Base-by-base conservation (phyloP, 1,140 invertebrate genomes). In the Helicoverpa zea region DNA sequence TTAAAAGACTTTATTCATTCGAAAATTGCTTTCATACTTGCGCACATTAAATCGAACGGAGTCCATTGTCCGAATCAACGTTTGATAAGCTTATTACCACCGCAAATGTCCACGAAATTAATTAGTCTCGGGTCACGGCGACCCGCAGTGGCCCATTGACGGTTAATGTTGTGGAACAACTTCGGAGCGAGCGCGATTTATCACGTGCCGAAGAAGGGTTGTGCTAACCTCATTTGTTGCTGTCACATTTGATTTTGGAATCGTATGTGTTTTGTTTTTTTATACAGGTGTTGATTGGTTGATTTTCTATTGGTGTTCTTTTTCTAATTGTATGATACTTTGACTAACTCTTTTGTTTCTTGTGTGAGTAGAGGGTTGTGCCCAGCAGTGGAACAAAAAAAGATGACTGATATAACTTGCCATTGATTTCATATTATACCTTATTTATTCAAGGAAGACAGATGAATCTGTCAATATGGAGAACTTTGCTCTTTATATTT, bases 41-140 rank as follows among this genome's bases (percentile, higher is more conserved):
- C 58, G 58, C 16, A 54, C 61, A 84, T 90, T 87, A 89, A 87
- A 89, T 90, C 86, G 88, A 86, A 86, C 83, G 84, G 49, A 72
- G 51, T 84, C 81, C 81, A 77, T 77, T 81, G 83, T 83, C 78
- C 84, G 83, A 90, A 92, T 91, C 86, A 87, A 89, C 88, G 86
- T 89, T 92, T 94, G 92, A 92, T 94, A 92, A 91, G 91, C 87
- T 92, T 91, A 93, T 92, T 91, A 89, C 87, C 75, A 80, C 88
- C 89, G 83, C 91, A 92, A 91, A 90, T 84, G 87, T 86, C 83
- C 87, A 85, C 86, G 82, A 89, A 90, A 92, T 94, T 92, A 94
- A 94, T 94, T 94, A 91, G 88, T 87, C 74, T 74, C 82, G 87
- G 89, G 81, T 83, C 90, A 75, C 64, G 79, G 81, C 83, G 84